A percentile compares a stretch with the other conserved stretches of the same genome.
Evolutionary conservation across 2,888 invertebrate species (phyloP).

Genomic region (Dugesia japonica): DNA sequence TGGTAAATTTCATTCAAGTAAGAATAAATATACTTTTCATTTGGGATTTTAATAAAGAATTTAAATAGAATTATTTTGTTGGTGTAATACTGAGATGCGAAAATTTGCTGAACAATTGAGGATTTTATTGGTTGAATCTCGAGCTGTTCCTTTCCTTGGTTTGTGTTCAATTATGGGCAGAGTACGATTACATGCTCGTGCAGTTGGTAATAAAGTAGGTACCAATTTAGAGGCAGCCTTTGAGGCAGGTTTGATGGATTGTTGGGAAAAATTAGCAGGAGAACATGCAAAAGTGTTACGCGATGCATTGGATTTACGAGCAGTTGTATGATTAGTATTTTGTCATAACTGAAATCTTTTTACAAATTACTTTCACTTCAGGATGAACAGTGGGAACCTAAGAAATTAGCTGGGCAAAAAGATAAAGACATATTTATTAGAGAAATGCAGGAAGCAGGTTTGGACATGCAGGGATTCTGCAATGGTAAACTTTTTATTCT

Average conservation of each 20-base stretch:
- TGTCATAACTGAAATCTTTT: too few species aligned
- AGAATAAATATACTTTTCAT: neutral
- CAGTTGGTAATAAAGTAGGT: neutral
- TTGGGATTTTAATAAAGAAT: neutral
- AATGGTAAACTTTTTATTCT: too few species aligned
- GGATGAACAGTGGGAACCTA: conserved; percentile 28
- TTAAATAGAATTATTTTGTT: conserved; percentile 16
- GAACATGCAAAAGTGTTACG: conserved; percentile 25
- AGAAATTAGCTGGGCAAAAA: conserved; percentile 21
- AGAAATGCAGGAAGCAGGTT: conserved; percentile 25
- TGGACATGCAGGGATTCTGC: neutral
- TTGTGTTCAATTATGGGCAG: conserved; percentile 1
- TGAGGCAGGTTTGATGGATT: conserved; percentile 21
- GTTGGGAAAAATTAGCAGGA: conserved; percentile 20
- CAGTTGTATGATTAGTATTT: neutral
- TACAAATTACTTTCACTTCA: neutral
- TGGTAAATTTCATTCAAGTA: conserved; percentile 2
- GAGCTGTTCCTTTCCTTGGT: conserved; percentile 20
- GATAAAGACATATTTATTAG: conserved; percentile 22
- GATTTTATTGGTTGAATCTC: conserved; percentile 22
- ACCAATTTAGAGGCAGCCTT: neutral
- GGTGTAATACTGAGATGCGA: conserved; percentile 24
- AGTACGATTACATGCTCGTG: neutral
- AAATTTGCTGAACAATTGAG: conserved; percentile 28
- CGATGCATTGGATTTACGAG: conserved; percentile 14